Evolutionary conservation across 2,113 vertebrate species (phyloP).

Genomic region (Bettongia penicillata): DNA sequence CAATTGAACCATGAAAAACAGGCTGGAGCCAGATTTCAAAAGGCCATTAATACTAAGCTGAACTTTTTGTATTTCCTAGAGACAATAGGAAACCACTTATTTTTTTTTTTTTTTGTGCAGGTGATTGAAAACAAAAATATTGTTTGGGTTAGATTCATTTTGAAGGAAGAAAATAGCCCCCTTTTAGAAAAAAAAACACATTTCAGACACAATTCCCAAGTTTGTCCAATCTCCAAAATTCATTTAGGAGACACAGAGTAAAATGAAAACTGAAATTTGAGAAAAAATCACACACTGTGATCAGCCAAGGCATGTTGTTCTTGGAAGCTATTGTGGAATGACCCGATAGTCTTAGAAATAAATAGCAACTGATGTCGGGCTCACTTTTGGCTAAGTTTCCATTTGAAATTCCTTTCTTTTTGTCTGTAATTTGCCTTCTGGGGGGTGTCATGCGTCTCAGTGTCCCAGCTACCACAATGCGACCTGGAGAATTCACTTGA

Average conservation of each 20-base stretch:
- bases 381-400: background rate
- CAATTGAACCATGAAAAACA: background rate
- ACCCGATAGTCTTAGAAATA: background rate
- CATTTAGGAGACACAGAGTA: background rate
- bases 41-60: background rate
- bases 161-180: background rate
- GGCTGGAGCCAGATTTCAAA: background rate
- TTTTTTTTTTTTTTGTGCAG: background rate
- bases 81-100: background rate
- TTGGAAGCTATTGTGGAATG: background rate
- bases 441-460: background rate
- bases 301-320: background rate
- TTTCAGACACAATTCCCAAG: background rate
- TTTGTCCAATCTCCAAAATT: background rate
- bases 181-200: background rate
- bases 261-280: background rate
- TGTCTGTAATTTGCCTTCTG: background rate
- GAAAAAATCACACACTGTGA: background rate
- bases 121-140: background rate
- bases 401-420: background rate
- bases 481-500: background rate
- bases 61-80: background rate
- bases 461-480: background rate
- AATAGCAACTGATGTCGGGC: background rate
- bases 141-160: background rate